These are phyloP conservation scores for Pocillopora damicornis DNA, from an alignment of 64 coral and sea anemone genomes.

Conservation along the genomic window DNA sequence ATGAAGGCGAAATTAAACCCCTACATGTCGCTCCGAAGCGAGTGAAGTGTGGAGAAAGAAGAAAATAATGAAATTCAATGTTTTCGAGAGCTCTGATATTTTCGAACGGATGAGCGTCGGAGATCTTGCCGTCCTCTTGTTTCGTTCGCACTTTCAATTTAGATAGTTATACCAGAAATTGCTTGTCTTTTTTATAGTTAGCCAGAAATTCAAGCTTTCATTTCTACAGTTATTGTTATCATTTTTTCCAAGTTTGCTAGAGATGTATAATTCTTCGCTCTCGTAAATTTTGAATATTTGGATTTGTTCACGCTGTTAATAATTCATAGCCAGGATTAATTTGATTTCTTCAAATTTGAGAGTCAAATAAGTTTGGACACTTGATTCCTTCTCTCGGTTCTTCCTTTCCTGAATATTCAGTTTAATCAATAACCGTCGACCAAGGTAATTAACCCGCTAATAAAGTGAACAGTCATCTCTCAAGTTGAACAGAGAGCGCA, in stretches of 20 bases:
- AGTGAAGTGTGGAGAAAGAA: neutral
- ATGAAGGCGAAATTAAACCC: neutral
- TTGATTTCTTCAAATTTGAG: slow-evolving; percentile 15
- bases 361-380: neutral
- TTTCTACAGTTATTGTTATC: neutral
- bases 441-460: slow-evolving; percentile 25
- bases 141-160: neutral
- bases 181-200: neutral
- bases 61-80: neutral
- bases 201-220: neutral
- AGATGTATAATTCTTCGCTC: neutral
- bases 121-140: neutral
- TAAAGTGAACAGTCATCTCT: slow-evolving; percentile 43
- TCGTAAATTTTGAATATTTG: slow-evolving; percentile 1
- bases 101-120: too few species aligned
- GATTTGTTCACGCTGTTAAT: neutral
- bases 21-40: neutral
- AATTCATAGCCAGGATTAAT: neutral
- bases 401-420: neutral
- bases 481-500: slow-evolving; percentile 1
- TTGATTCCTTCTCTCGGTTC: neutral
- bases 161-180: neutral
- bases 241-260: neutral
- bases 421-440: slow-evolving; percentile 25
- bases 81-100: too few species aligned